Evolutionary conservation across 2,797 vertebrate species (phyloP), one percentile per base, ranked within the genome.

Genomic region (Crenichthys baileyi): DNA sequence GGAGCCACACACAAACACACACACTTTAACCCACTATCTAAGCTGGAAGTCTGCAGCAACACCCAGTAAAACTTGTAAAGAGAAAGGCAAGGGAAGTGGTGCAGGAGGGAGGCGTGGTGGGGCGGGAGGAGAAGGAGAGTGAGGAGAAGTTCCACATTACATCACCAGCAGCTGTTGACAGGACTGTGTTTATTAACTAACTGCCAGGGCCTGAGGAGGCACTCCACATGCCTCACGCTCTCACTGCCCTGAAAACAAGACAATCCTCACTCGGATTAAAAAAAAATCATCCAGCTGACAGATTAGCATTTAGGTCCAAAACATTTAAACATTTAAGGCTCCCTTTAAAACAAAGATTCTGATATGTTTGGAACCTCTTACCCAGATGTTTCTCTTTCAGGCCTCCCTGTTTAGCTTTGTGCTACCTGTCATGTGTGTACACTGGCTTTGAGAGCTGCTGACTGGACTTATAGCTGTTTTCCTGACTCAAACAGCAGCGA

Each of bases 161-260:
- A 96, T 97, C 97, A 98, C 95, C 95, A 94, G 95, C 96, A 97
- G 96, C 97, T 97, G 96, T 95, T 97, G 96, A 96, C 96, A 91
- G 96, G 94, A 94, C 94, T 93, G 96, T 95, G 95, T 97, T 97
- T 96, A 97, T 97, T 96, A 96, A 97, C 96, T 80, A 91, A 95
- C 95, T 96, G 96, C 96, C 95, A 95, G 94, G 90, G 90, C 94
- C 81, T 80, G 82, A 91, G 93, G 92, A 88, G 77, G 84, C 79
- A 44, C 84, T 79, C 73, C 88, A 80, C 87, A 88, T 79, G 78
- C 78, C 73, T 75, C 50, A 15, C 50, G 7, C 78, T 46, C 71
- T 67, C 84, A 70, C 73, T 75, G 4, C 46, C 63, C 46, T 55
- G 53, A 73, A 76, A 60, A 80, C 80, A 78, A 53, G 75, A 50